A percentile compares a stretch with the other conserved stretches of the same genome.
These are phyloP conservation scores for Platyscapa corneri DNA, from an alignment of 1,140 invertebrate genomes.

Conservation along the genomic window DNA sequence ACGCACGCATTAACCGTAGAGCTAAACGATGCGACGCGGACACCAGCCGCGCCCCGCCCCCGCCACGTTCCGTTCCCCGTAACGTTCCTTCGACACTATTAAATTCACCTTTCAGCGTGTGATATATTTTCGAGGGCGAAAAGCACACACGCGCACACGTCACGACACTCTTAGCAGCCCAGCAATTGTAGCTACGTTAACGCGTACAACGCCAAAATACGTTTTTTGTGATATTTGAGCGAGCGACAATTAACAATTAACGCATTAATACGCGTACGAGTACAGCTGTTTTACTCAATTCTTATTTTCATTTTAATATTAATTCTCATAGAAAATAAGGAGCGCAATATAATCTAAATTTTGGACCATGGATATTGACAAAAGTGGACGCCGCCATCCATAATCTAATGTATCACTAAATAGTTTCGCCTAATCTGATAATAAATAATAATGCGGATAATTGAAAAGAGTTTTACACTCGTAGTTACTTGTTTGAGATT, in stretches of 20 bases:
- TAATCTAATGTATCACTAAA: background rate
- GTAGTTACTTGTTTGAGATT: background rate
- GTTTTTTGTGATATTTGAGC: slow-evolving; percentile 37
- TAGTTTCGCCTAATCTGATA: background rate
- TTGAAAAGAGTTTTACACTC: too few relatives aligned
- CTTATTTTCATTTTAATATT: background rate
- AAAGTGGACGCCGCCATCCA: background rate
- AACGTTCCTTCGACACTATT: background rate
- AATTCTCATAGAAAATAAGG: background rate
- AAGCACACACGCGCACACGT: background rate
- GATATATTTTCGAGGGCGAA: background rate
- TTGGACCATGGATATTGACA: background rate
- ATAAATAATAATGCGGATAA: too few relatives aligned
- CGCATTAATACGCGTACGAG: slow-evolving; percentile 27
- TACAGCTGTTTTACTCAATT: background rate
- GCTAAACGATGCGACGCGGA: slow-evolving; percentile 8
- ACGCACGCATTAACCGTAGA: background rate
- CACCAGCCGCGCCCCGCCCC: background rate
- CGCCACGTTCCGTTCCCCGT: too few relatives aligned
- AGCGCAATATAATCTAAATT: background rate
- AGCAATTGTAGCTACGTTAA: background rate
- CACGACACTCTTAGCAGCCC: too few relatives aligned
- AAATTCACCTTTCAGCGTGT: background rate
- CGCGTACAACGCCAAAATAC: background rate
- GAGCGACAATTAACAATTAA: slow-evolving; percentile 25